Conservation (phyloP, 2,888 invertebrate species). For the Sinodicranocentrus sp. region DNA sequence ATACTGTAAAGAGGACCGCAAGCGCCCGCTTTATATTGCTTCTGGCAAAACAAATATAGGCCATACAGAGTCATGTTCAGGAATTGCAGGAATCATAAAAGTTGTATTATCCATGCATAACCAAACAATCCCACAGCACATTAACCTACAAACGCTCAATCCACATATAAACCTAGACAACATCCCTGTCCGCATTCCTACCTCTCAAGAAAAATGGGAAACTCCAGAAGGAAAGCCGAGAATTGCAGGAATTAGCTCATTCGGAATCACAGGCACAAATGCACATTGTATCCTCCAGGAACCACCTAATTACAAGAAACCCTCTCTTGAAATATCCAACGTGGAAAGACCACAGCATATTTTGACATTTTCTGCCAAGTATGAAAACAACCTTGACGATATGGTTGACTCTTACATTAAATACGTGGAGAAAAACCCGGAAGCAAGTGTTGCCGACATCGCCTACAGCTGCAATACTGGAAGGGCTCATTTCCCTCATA, state of each 20-base stretch:
- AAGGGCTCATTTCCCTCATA: slow-evolving; percentile 44
- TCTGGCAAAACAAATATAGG: slow-evolving; percentile 68
- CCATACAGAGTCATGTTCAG: slow-evolving; percentile 56
- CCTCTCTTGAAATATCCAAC: slow-evolving; percentile 17
- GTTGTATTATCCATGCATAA: slow-evolving; percentile 65
- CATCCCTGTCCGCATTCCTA: slow-evolving; percentile 68
- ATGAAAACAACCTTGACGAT: slow-evolving; percentile 50
- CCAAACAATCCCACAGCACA: slow-evolving; percentile 67
- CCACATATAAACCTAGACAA: slow-evolving; percentile 65
- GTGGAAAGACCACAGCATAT: slow-evolving; percentile 53
- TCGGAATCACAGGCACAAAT: slow-evolving; percentile 63
- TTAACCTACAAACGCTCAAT: slow-evolving; percentile 60
- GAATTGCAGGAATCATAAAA: slow-evolving; percentile 52
- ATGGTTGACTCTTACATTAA: slow-evolving; percentile 36
- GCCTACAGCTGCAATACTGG: slow-evolving; percentile 55
- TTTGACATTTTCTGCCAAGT: slow-evolving; percentile 64
- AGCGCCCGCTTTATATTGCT: slow-evolving; percentile 49
- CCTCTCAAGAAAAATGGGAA: slow-evolving; percentile 28
- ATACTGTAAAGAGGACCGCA: slow-evolving; percentile 42
- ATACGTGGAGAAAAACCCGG: slow-evolving; percentile 22
- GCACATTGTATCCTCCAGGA: slow-evolving; percentile 67
- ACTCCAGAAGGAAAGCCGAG: slow-evolving; percentile 35
- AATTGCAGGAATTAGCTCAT: slow-evolving; percentile 64
- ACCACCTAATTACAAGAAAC: slow-evolving; percentile 40
- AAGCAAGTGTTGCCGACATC: slow-evolving; percentile 25